Evolutionary conservation across 2,113 vertebrate genomes (phyloP), one percentile per base, ranked within the genome.

Genomic region (Tetrao urogallus): DNA sequence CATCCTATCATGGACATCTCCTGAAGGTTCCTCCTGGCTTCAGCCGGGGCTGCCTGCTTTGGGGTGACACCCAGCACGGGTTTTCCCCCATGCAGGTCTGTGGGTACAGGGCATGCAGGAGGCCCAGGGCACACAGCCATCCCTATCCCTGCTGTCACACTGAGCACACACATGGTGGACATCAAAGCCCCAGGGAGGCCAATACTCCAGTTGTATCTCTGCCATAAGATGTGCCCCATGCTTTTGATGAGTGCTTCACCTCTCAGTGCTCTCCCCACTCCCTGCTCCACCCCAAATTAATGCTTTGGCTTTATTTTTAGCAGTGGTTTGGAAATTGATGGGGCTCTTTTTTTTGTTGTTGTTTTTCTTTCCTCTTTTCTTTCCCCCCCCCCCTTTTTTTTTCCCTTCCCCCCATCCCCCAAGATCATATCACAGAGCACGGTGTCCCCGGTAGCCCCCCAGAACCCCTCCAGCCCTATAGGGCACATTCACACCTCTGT

Each of bases 111-210:
- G 28, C 10, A 28, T 27, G 88, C 96, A 91, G 96, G 52, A 89
- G 97, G 97, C 45, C 96, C 95, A 96, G 74, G 57, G 61, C 15
- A 8, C 75, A 38, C 14, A 0, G 4, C 82, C 43, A 2, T 15
- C 69, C 43, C 48, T 12, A 12, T 81, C 82, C 73, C 81, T 30
- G 63, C 48, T 25, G 63, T 18, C 79, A 42, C 79, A 93, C 73
- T 92, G 97, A 38, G 38, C 38, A 38, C 38, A 38, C 38, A 38
- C 87, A 95, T 93, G 98, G 97, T 93, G 79, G 90, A 98, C 98
- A 98, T 98, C 98, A 99, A 99, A 99, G 98, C 97, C 91, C 77
- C 80, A 97, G 97, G 98, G 97, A 97, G 98, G 96, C 88, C 97
- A 95, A 97, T 98, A 97, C 98, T 98, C 97, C 98, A 98, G 98